phyloP scores from a whole-genome alignment of 2,113 vertebrate species.

The Excalfactoria chinensis region DNA sequence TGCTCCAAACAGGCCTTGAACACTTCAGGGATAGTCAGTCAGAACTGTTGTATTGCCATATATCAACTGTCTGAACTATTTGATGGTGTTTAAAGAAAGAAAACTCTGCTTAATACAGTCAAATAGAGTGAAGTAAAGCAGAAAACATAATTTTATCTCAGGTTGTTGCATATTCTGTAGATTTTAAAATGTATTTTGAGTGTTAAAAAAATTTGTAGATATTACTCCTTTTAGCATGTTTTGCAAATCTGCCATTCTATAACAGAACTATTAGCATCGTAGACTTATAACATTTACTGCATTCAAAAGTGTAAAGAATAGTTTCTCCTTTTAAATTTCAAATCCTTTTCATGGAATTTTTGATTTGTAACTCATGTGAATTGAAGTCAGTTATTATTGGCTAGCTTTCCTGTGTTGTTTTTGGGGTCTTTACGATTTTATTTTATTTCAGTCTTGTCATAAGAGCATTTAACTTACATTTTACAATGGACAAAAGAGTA shows the following conservation, averaged over 20 bases:
- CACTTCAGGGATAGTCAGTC: background rate
- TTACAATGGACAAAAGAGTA: background rate
- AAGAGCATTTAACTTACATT: background rate
- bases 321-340: background rate
- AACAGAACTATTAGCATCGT: background rate
- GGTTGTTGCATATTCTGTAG: background rate
- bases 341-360: background rate
- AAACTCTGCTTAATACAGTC: background rate
- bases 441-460: background rate
- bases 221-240: background rate
- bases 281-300: background rate
- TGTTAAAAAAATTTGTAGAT: background rate
- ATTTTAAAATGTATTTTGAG: background rate
- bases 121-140: background rate
- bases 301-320: background rate
- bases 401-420: background rate
- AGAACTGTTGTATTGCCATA: background rate
- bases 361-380: background rate
- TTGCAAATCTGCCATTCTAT: background rate
- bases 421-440: background rate
- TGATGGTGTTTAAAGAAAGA: background rate
- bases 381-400: background rate
- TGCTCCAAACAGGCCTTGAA: background rate
- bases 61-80: background rate
- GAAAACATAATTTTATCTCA: background rate